Percentiles rank a stretch among this genome's conserved stretches.
phyloP scores from a whole-genome alignment of 2,888 invertebrate species.

The Chloroclysta siterata region DNA sequence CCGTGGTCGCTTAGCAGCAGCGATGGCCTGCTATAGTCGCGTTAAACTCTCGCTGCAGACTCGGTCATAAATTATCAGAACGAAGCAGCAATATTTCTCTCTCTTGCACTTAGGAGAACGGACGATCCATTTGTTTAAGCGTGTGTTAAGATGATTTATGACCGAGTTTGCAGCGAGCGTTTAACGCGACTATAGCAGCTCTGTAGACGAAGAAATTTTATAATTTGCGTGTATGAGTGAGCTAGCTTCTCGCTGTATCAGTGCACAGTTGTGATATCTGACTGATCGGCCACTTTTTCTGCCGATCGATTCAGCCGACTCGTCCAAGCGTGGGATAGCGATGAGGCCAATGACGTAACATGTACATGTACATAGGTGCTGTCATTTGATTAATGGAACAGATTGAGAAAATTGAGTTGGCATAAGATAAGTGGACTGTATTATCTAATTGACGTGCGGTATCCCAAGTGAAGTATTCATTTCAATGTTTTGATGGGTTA shows the following conservation, averaged over 20 bases:
- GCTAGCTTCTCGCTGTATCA: constrained; percentile 18
- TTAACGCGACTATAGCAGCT: no score
- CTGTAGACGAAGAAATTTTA: neutral
- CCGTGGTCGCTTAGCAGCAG: constrained; percentile 1
- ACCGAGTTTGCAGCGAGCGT: no score
- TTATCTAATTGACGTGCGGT: constrained; percentile 59
- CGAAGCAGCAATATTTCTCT: no score
- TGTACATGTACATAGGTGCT: constrained; percentile 41
- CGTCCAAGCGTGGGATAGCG: constrained; percentile 67
- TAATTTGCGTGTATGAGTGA: constrained; percentile 9
- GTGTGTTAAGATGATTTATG: no score
- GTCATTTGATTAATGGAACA: constrained; percentile 74
- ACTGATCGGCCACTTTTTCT: constrained; percentile 62
- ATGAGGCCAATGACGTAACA: constrained; percentile 57
- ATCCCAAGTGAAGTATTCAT: constrained; percentile 56
- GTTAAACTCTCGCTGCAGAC: no score
- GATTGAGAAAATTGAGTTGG: constrained; percentile 72
- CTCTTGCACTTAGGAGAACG: no score
- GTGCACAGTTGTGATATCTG: constrained; percentile 29
- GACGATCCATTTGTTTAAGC: no score
- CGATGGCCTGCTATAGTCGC: neutral
- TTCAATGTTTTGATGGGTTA: constrained; percentile 57
- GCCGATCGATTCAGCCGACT: constrained; percentile 51
- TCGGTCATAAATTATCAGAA: no score
- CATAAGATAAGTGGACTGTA: constrained; percentile 64